Evolutionary conservation across 2,888 invertebrate species (phyloP).

Genomic region (Lasius platythorax): DNA sequence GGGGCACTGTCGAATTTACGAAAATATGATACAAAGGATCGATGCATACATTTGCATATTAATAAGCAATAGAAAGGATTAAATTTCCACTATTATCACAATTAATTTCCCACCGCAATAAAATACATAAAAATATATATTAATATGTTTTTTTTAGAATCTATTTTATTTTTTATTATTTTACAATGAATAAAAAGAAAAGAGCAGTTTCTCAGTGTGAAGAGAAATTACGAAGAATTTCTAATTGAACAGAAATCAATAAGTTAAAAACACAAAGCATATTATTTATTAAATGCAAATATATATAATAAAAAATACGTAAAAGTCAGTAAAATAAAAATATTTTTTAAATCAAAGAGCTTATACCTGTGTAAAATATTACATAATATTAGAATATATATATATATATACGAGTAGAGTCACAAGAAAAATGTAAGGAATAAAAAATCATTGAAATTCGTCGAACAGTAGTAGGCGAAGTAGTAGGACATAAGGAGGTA

Average conservation of each 20-base stretch:
- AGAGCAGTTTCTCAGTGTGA: not conserved
- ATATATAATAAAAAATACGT: not conserved
- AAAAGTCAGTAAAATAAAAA: not conserved
- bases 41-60: constrained; percentile 44
- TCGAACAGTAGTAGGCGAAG: not conserved
- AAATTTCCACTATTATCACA: constrained; percentile 27
- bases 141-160: not conserved
- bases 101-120: constrained; percentile 13
- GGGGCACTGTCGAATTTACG: not conserved
- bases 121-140: constrained; percentile 22
- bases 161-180: not conserved
- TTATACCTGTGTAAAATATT: not conserved
- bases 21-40: constrained; percentile 32
- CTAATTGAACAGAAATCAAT: not conserved
- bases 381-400: not conserved
- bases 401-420: not conserved
- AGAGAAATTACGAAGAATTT: not conserved
- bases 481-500: not conserved
- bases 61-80: constrained; percentile 34
- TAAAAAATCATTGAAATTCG: not conserved
- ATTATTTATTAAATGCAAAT: not conserved
- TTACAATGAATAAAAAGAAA: not conserved
- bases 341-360: not conserved
- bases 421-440: not conserved
- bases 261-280: not conserved